These are phyloP conservation scores for Drosophila obscura DNA, from an alignment of 1,140 invertebrate species.

Conservation along the genomic window DNA sequence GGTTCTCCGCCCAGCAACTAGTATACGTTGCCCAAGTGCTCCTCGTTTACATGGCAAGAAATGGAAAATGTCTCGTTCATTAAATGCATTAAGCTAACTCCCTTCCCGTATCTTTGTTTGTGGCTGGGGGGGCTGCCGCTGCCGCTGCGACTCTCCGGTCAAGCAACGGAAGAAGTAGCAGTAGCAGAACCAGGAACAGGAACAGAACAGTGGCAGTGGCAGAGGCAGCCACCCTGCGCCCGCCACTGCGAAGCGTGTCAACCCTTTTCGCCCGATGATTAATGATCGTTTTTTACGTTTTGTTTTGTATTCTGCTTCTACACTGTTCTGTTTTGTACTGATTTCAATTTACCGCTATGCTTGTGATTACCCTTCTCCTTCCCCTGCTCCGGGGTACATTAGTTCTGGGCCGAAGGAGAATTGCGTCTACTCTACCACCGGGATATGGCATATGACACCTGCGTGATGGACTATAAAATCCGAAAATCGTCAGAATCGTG, in stretches of 20 bases:
- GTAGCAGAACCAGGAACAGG: background rate
- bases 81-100: slow-evolving; percentile 33
- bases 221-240: slow-evolving; percentile 35
- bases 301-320: slow-evolving; percentile 20
- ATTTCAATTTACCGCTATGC: slow-evolving; percentile 70
- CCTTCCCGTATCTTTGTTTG: slow-evolving; percentile 1
- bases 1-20: slow-evolving; percentile 17
- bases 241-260: slow-evolving; percentile 65
- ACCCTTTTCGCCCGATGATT: slow-evolving; percentile 74
- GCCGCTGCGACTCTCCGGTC: slow-evolving; percentile 45
- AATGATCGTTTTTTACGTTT: slow-evolving; percentile 69
- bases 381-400: no score
- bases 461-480: background rate
- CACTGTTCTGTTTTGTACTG: slow-evolving; percentile 67
- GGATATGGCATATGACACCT: background rate
- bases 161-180: slow-evolving; percentile 32
- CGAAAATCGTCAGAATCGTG: no score
- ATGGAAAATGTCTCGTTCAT: background rate
- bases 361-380: slow-evolving; percentile 13
- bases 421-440: background rate
- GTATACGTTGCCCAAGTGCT: no score
- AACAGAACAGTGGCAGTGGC: slow-evolving; percentile 1
- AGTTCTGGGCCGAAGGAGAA: background rate
- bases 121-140: slow-evolving; percentile 11
- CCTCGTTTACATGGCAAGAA: no score